phyloP scores from a whole-genome alignment of 2,888 invertebrate genomes.

The Plebejus anna region DNA sequence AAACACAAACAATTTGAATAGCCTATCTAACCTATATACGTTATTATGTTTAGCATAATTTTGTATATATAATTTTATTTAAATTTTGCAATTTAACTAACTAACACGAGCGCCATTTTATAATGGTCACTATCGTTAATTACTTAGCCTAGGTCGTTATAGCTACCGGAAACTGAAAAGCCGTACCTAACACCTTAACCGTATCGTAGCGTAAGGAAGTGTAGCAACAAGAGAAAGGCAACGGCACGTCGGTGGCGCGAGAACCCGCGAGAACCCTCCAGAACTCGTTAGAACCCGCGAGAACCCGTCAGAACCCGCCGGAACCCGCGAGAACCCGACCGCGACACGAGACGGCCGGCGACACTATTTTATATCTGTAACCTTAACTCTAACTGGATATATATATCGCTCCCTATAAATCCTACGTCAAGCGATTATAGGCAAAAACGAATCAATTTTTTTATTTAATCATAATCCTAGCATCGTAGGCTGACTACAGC shows the following conservation, averaged over 20 bases:
- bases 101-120: constrained; percentile 57
- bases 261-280: constrained; percentile 17
- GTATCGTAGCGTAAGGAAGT: constrained; percentile 55
- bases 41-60: constrained; percentile 51
- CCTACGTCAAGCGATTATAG: constrained; percentile 61
- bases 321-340: constrained; percentile 1
- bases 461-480: constrained; percentile 52
- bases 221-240: constrained; percentile 62
- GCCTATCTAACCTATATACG: constrained; percentile 62
- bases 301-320: constrained; percentile 33
- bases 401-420: constrained; percentile 49
- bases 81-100: constrained; percentile 68
- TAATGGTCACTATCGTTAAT: constrained; percentile 46
- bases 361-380: constrained; percentile 38
- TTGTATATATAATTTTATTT: constrained; percentile 63
- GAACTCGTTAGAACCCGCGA: not conserved
- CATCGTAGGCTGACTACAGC: constrained; percentile 55
- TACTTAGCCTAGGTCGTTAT: constrained; percentile 43
- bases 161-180: constrained; percentile 52
- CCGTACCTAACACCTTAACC: constrained; percentile 44
- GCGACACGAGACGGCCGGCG: constrained; percentile 41
- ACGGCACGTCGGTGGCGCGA: constrained; percentile 45
- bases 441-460: constrained; percentile 53
- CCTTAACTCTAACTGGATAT: constrained; percentile 53
- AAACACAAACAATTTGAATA: constrained; percentile 57